Base-by-base conservation (phyloP, 2,797 vertebrate species). In the Microctenopoma stevenorrisi region DNA sequence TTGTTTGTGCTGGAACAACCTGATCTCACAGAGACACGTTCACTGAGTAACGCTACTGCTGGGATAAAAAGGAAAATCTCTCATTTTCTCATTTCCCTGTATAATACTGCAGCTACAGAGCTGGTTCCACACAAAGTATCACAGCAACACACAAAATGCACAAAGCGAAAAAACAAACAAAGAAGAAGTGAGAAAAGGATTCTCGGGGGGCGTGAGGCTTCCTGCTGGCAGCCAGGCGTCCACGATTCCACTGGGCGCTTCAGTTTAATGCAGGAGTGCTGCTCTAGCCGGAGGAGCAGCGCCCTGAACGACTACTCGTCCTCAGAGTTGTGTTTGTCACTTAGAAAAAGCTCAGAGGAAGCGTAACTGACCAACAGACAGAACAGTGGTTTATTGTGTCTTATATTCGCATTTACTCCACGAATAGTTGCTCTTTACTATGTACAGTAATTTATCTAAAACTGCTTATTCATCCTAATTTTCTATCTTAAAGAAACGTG, bases 391-490 rank as follows among this genome's bases (percentile, higher is more conserved):
- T 88, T 79, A 75, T 66, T 82, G 74, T 71, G 77, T 79, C 72
- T 53, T 81, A 95, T 93, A 95, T 93, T 95, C 88, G 94, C 92
- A 90, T 93, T 92, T 92, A 35, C 48, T 80, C 68, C 51, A 83
- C 92, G 84, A 91, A 91, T 92, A 93, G 89, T 89, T 84, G 68
- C 66, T 86, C 74, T 83, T 81, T 58, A 42, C 74, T 92, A 89
- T 92, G 87, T 98, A 97, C 96, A 98, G 97, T 98, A 96, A 97
- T 95, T 95, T 96, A 97, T 69, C 89, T 92, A 92, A 93, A 93
- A 95, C 93, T 83, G 94, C 84, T 86, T 87, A 74, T 83, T 84
- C 38, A 64, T 59, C 88, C 91, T 89, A 91, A 78, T 79, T 64
- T 68, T 46, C 66, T 68, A 69, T 55, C 65, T 68, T 59, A 61